Evolutionary conservation across 2,888 invertebrate species (phyloP).

Genomic region (Amblyjoppa fuscipennis): DNA sequence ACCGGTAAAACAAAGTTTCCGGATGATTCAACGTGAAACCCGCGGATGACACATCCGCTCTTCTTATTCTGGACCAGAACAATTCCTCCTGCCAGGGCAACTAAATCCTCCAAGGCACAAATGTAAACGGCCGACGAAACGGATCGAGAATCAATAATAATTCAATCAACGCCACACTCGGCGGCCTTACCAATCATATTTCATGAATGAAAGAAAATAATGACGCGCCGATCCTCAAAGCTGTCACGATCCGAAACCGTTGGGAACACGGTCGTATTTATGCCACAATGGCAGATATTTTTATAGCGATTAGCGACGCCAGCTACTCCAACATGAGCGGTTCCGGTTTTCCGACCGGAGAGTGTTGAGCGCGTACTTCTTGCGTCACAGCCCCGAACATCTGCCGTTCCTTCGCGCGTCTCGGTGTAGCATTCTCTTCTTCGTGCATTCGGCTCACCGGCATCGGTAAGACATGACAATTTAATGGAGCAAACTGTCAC

Average conservation of each 20-base stretch:
- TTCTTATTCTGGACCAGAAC: no score
- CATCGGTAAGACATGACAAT: constrained; percentile 38
- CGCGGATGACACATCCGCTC: no score
- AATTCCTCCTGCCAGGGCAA: neutral
- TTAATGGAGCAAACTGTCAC: constrained; percentile 26
- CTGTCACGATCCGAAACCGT: constrained; percentile 76
- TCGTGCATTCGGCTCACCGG: constrained; percentile 36
- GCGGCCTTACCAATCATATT: neutral
- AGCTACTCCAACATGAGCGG: constrained; percentile 84
- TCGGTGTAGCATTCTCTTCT: constrained; percentile 50
- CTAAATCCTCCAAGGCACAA: neutral
- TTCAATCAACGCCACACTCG: neutral
- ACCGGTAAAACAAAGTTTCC: neutral
- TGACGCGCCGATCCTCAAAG: neutral
- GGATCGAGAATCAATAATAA: neutral
- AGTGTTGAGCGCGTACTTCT: constrained; percentile 65
- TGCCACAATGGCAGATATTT: constrained; percentile 83
- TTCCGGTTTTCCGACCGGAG: constrained; percentile 82
- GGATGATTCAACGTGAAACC: neutral
- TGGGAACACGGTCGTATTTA: constrained; percentile 68
- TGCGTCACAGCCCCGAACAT: constrained; percentile 77
- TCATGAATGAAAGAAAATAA: neutral
- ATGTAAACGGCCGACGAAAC: neutral
- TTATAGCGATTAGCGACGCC: constrained; percentile 85
- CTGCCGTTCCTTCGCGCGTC: constrained; percentile 79